These are phyloP conservation scores for Rhegmatorhina hoffmannsi DNA, from an alignment of 2,113 vertebrate genomes.

Conservation along the genomic window DNA sequence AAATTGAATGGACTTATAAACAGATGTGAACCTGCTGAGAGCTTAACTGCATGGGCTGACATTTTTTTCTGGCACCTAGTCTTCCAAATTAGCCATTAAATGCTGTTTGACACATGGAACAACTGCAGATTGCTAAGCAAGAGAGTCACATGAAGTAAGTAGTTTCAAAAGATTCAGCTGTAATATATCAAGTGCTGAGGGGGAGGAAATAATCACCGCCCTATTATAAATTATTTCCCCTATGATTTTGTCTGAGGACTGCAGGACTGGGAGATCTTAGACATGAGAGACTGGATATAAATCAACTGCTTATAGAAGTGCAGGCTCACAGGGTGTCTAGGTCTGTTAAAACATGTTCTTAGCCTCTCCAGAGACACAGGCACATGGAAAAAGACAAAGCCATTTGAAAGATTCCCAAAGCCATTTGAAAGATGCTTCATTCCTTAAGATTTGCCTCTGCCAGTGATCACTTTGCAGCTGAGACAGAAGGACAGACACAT, in stretches of 20 bases:
- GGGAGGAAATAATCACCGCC: slow-evolving; percentile 34
- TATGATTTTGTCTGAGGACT: neutral
- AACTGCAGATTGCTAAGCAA: neutral
- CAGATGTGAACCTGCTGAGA: neutral
- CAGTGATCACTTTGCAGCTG: neutral
- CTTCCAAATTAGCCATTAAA: slow-evolving; percentile 45
- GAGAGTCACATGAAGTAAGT: neutral
- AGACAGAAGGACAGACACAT: neutral
- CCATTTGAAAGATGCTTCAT: neutral
- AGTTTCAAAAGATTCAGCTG: slow-evolving; percentile 23
- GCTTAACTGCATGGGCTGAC: neutral
- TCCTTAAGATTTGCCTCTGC: neutral
- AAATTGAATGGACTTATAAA: neutral
- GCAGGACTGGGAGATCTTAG: neutral
- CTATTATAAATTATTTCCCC: slow-evolving; percentile 41
- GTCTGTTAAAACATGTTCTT: neutral
- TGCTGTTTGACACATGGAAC: slow-evolving; percentile 4
- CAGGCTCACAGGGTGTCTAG: neutral
- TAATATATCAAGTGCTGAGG: slow-evolving; percentile 7
- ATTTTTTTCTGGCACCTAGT: neutral
- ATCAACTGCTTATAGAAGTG: slow-evolving; percentile 2
- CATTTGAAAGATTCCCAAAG: neutral
- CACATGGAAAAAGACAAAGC: neutral
- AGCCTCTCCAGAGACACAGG: slow-evolving; percentile 2
- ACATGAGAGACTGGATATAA: slow-evolving; percentile 10